Evolutionary conservation across 1,140 invertebrate species (phyloP).

Genomic region (Bombus pyrosoma): DNA sequence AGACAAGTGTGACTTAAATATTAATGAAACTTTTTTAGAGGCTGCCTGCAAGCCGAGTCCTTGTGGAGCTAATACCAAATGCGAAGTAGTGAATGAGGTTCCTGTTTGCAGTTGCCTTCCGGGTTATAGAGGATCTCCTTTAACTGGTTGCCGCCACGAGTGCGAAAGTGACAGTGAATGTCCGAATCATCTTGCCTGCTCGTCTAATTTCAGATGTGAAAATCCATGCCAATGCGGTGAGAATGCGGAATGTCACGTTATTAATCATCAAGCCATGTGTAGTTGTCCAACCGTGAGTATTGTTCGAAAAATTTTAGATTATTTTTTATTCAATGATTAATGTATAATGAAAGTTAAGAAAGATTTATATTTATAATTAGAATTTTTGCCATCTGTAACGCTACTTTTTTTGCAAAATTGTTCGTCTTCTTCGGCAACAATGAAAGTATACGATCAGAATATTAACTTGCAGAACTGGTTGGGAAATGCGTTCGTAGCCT

Average conservation of each 20-base stretch:
- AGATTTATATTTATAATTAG: background rate
- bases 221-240: conserved; percentile 91
- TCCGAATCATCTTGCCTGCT: conserved; percentile 86
- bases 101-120: conserved; percentile 90
- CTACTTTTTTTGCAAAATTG: too few species aligned
- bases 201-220: conserved; percentile 88
- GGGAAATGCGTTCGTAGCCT: conserved; percentile 88
- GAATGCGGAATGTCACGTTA: conserved; percentile 90
- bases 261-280: conserved; percentile 90
- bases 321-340: too few species aligned
- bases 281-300: conserved; percentile 89
- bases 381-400: too few species aligned
- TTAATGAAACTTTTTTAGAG: conserved; percentile 81
- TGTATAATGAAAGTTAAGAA: too few species aligned
- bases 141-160: conserved; percentile 89
- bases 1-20: background rate
- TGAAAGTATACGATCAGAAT: background rate
- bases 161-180: conserved; percentile 91
- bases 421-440: too few species aligned
- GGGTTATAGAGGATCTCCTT: conserved; percentile 88
- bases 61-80: conserved; percentile 91
- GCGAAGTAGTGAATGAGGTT: conserved; percentile 88
- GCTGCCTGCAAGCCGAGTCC: conserved; percentile 91
- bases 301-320: background rate
- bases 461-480: conserved; percentile 85